Conservation (phyloP, 2,113 vertebrate genomes). For the Cathartes aura region DNA sequence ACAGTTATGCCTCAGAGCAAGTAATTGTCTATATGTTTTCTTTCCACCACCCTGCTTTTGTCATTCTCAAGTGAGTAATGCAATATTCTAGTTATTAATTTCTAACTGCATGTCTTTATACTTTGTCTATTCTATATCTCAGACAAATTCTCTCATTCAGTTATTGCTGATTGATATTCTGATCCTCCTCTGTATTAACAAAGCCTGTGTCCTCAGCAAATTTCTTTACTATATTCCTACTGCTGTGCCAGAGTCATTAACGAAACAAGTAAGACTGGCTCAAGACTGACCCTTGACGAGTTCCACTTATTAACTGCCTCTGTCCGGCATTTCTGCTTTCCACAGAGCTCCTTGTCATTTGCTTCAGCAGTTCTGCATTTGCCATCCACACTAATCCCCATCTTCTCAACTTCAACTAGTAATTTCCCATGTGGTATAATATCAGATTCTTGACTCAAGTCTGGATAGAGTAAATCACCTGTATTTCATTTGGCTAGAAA, state of each 20-base stretch:
- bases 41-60: constrained; percentile 23
- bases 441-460: neutral
- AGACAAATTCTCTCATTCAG: neutral
- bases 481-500: constrained; percentile 38
- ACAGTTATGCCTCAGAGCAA: constrained; percentile 28
- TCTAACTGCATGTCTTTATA: constrained; percentile 22
- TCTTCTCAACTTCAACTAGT: constrained; percentile 14
- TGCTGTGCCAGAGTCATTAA: constrained; percentile 21
- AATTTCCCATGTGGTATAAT: constrained; percentile 33
- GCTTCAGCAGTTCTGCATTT: neutral
- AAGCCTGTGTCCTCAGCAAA: neutral
- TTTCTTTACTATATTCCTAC: neutral
- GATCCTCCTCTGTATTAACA: neutral
- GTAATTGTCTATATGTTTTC: neutral
- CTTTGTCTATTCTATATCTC: neutral
- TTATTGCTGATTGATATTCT: constrained; percentile 9
- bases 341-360: neutral
- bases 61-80: constrained; percentile 40
- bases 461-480: constrained; percentile 21
- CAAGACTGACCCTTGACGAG: neutral
- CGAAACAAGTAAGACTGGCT: neutral
- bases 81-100: constrained; percentile 41
- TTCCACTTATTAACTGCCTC: neutral
- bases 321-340: neutral
- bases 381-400: constrained; percentile 9